Base-by-base conservation (phyloP, 1,140 invertebrate genomes). In the Acyrthosiphon pisum region DNA sequence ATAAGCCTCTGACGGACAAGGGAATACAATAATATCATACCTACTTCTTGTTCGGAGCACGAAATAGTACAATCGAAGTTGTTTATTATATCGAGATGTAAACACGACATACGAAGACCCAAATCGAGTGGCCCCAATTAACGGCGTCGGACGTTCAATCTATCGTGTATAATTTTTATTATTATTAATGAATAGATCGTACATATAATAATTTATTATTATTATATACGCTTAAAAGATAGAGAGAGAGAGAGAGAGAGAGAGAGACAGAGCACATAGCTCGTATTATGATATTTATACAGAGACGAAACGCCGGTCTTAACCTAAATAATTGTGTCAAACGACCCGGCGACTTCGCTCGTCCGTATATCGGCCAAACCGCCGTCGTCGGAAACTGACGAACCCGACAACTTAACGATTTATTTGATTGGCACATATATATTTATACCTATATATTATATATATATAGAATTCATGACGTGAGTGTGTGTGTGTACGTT, bases 61-160 rank as follows among this genome's bases (percentile, higher is more conserved):
- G 37, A 41, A 83, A 37, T 84, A 2, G 8, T 26, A 84, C 41
- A 84, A 84, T 41, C 83, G 83, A 26, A 41, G 41, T 37, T 37
- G 83, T 84, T 84, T 84, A 44, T 84, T 84, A 84, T 44, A 84
- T 44, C 37, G 37, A 76, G 60, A 76, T 20, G 60, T 76, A 76
- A 76, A 76, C 60, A 76, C 30, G n/a, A 76, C 30, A 41, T 22
- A 8, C 83, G 41, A 84, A 84, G 83, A 26, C 83, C 8, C 41
- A 44, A 44, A 26, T 84, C 37, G 83, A 41, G 83, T 41, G 37
- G 60, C 60, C 83, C 83, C 83, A 84, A 84, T 84, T 84, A 84
- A 30, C 37, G 37, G 22, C 22, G 37, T 11, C 41, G 23, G 83
- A 84, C 41, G 37, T 41, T 84, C 37, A 84, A 84, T 44, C 83